Evolutionary conservation across 2,888 invertebrate genomes (phyloP), one percentile per base, ranked within the genome.

Genomic region (Steromphala cineraria): DNA sequence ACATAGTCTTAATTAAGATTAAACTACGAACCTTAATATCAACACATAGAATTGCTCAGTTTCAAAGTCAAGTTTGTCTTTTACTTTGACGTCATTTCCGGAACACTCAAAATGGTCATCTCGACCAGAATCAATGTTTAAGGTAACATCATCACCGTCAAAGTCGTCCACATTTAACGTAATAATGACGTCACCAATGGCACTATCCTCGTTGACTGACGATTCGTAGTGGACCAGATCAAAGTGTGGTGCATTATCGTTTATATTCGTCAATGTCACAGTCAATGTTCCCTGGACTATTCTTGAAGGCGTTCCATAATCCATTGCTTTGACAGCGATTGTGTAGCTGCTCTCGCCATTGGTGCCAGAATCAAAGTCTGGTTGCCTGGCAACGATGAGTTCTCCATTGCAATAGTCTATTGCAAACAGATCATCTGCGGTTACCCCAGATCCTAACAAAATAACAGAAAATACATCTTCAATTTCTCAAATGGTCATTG

Each of bases 181-280:
- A n/a, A 75, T 15, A 46, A 75, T 36, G 52, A 24, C 52, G 2
- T n/a, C 24, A 7, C 75, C 75, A 52, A 75, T 52, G 24, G 5
- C 53, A 40, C 24, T 75, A 53, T 75, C 75, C 52, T 75, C 75
- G 52, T 46, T 36, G 19, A 75, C 24, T 17, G 46, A 52, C 13
- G 52, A 3, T 46, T 21, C 21, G 75, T 75, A 75, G 15, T 52
- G 19, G 24, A 24, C 52, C 24, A 53, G 46, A 13, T 75, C 75
- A 53, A 75, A 75, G 21, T 52, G 46, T 21, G 75, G 75, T 7
- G 75, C 75, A 53, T 46, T 40, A 36, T 75, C 75, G 75, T 75
- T 75, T 1, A 75, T 52, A 17, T 75, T 52, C 46, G 46, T 52
- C 10, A 75, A 24, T 24, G 19, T 7, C 4, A 75, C 28, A 2